phyloP scores from a whole-genome alignment of 2,888 invertebrate species.

The Sarcophaga caerulescens region DNA sequence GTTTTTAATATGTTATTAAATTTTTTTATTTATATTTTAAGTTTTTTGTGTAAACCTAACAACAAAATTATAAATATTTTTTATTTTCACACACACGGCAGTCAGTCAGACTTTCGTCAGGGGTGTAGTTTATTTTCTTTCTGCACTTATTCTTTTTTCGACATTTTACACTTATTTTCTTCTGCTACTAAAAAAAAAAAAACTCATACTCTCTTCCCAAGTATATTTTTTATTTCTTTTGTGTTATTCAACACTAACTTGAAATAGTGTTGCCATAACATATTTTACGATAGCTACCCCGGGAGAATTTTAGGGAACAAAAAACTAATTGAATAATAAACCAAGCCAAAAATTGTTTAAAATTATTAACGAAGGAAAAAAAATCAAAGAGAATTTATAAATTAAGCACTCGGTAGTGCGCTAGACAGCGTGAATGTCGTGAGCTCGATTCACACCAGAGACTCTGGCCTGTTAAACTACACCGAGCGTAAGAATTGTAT shows the following conservation, averaged over 20 bases:
- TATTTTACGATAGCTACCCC: background rate
- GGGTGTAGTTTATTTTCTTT: conserved; percentile 68
- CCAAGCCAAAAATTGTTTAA: too few species aligned
- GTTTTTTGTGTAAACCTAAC: conserved; percentile 17
- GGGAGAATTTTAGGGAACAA: too few species aligned
- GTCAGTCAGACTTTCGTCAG: conserved; percentile 61
- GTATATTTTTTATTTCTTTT: background rate
- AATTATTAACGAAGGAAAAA: too few species aligned
- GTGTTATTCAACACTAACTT: conserved; percentile 37
- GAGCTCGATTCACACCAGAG: too few species aligned
- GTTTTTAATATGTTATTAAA: conserved; percentile 10
- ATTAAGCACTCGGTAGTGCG: too few species aligned
- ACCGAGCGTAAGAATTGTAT: too few species aligned
- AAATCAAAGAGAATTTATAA: too few species aligned
- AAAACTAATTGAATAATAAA: too few species aligned
- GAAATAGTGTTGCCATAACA: conserved; percentile 6
- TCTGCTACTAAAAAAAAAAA: conserved; percentile 45
- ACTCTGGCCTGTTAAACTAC: too few species aligned
- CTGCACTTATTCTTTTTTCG: conserved; percentile 59
- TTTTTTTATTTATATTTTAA: background rate
- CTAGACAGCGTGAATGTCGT: too few species aligned
- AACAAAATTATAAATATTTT: conserved; percentile 29
- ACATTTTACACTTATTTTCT: conserved; percentile 52
- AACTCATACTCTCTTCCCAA: conserved; percentile 21
- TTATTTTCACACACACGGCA: conserved; percentile 48